Evolutionary conservation across 2,797 vertebrate genomes (phyloP).

Genomic region (Lepus oiostolus): DNA sequence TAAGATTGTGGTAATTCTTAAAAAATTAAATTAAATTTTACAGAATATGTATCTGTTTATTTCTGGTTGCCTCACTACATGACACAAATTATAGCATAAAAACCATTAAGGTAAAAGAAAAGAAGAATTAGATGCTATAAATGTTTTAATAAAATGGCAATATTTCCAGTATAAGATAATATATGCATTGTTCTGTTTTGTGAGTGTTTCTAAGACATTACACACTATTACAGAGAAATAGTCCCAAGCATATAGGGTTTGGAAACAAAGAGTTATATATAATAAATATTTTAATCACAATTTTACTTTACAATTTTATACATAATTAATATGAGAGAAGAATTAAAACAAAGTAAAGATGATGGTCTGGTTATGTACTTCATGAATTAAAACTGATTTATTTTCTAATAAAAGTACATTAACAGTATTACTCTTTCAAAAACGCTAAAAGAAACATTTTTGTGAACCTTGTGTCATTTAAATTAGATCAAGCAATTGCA

Average conservation of each 20-base stretch:
- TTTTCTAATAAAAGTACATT: not conserved
- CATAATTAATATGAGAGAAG: not conserved
- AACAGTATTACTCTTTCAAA: not conserved
- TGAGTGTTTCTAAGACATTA: not conserved
- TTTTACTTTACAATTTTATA: not conserved
- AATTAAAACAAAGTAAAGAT: conserved; percentile 51
- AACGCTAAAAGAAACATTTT: not conserved
- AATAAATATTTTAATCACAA: not conserved
- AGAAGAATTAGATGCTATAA: conserved; percentile 12
- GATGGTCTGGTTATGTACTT: not conserved
- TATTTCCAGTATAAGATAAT: conserved; percentile 20
- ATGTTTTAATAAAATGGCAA: conserved; percentile 55
- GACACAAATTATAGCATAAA: conserved; percentile 49
- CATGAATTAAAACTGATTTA: conserved; percentile 27
- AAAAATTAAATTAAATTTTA: conserved; percentile 45
- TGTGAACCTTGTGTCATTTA: not conserved
- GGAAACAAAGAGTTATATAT: conserved; percentile 13
- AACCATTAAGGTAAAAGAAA: conserved; percentile 25
- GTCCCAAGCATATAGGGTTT: not conserved
- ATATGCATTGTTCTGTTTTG: not conserved
- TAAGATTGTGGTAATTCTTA: conserved; percentile 9
- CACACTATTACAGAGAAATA: not conserved
- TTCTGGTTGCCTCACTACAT: conserved; percentile 45
- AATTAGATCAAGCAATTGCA: not conserved
- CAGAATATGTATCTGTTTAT: not conserved